phyloP scores from a whole-genome alignment of 2,797 vertebrate species.

The Melanotaenia trifasciata region DNA sequence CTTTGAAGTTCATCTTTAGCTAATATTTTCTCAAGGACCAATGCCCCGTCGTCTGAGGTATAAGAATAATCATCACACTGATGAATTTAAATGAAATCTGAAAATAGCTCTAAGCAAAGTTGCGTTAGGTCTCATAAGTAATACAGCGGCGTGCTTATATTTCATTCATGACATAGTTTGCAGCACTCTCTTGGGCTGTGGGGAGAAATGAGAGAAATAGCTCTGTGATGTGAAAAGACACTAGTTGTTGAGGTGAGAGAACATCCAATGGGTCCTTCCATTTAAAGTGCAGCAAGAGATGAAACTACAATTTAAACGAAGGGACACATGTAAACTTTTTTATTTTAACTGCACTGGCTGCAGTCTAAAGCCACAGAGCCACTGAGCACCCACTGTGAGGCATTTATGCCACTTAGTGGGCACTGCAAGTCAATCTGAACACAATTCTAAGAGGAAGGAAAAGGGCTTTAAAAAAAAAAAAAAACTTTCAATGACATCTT shows the following conservation, averaged over 20 bases:
- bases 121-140: constrained; percentile 78
- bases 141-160: constrained; percentile 76
- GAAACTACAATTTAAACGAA: constrained; percentile 32
- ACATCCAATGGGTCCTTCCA: constrained; percentile 46
- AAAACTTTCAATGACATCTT: constrained; percentile 15
- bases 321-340: constrained; percentile 28
- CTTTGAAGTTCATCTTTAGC: constrained; percentile 69
- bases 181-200: constrained; percentile 45
- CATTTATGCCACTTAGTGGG: constrained; percentile 29
- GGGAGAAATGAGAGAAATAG: constrained; percentile 61
- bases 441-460: constrained; percentile 1
- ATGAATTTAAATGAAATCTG: constrained; percentile 76
- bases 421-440: constrained; percentile 17
- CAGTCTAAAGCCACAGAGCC: constrained; percentile 11
- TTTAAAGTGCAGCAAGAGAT: constrained; percentile 22
- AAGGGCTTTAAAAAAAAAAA: neutral
- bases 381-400: neutral
- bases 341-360: constrained; percentile 21
- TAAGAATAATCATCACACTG: constrained; percentile 66
- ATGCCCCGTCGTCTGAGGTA: constrained; percentile 39
- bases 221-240: constrained; percentile 73
- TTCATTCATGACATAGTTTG: constrained; percentile 80
- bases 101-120: constrained; percentile 80
- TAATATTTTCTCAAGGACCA: constrained; percentile 58
- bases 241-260: constrained; percentile 61